Conservation (phyloP, 2,888 invertebrate species). For the Diabrotica balteata region DNA sequence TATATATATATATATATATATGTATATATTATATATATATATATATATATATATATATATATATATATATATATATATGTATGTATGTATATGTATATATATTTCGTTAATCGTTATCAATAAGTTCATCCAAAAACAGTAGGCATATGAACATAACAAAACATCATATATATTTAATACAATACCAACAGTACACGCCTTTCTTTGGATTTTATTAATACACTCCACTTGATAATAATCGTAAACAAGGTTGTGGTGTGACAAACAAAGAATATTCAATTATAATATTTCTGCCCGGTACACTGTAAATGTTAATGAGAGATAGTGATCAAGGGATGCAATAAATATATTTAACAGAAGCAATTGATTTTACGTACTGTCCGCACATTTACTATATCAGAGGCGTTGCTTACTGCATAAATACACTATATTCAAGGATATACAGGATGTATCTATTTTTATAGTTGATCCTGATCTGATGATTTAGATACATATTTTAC, state of each 20-base stretch:
- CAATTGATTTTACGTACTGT: conserved; percentile 29
- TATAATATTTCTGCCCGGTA: conserved; percentile 29
- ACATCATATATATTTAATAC: neutral
- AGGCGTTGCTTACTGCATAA: conserved; percentile 21
- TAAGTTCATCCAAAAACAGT: too few species aligned
- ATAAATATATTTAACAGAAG: conserved; percentile 33
- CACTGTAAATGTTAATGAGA: conserved; percentile 32
- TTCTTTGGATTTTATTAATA: conserved; percentile 12
- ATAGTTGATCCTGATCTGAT: too few species aligned
- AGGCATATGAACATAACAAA: neutral
- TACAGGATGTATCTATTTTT: neutral
- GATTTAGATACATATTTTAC: too few species aligned
- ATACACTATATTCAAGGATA: conserved; percentile 6
- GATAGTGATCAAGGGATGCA: conserved; percentile 34
- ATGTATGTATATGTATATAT: too few species aligned
- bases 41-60: too few species aligned
- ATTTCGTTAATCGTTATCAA: too few species aligned
- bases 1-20: too few species aligned
- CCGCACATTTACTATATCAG: conserved; percentile 20
- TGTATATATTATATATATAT: too few species aligned
- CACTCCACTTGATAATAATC: conserved; percentile 17
- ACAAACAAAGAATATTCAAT: conserved; percentile 32
- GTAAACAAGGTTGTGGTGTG: conserved; percentile 21
- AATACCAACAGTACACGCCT: conserved; percentile 5
- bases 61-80: too few species aligned